Percentiles rank a stretch among this genome's conserved stretches.
phyloP scores from a whole-genome alignment of 2,113 vertebrate genomes.

The Solea senegalensis region DNA sequence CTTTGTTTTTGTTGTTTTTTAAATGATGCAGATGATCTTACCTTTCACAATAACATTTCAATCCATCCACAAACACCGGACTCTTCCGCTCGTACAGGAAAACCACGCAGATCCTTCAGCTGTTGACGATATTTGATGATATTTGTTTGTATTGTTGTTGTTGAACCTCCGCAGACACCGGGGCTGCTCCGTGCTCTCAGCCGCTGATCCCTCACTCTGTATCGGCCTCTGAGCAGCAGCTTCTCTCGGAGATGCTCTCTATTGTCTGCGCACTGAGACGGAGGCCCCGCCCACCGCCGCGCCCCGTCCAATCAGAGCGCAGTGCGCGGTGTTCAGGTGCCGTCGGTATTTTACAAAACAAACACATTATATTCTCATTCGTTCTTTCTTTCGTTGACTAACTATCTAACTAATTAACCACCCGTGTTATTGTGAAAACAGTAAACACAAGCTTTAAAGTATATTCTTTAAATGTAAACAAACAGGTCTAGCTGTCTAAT shows the following conservation, averaged over 20 bases:
- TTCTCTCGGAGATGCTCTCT: conserved; percentile 40
- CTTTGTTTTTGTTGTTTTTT: no score
- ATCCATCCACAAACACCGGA: conserved; percentile 33
- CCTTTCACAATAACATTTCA: conserved; percentile 54
- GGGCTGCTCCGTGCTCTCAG: background rate
- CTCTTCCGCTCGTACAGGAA: background rate
- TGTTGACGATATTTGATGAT: no score
- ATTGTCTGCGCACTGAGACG: conserved; percentile 63
- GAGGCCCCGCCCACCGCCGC: conserved; percentile 41
- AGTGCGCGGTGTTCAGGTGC: conserved; percentile 28
- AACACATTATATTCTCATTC: no score
- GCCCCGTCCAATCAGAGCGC: conserved; percentile 49
- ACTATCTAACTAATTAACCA: no score
- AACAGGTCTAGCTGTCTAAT: no score
- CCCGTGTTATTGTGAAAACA: no score
- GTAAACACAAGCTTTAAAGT: no score
- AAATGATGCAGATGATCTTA: conserved; percentile 28
- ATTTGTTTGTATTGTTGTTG: no score
- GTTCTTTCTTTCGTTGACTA: no score
- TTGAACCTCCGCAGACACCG: conserved; percentile 2
- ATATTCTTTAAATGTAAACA: no score
- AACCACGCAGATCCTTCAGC: background rate
- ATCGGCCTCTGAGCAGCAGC: background rate
- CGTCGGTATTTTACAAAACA: background rate
- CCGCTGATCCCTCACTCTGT: background rate